Base-by-base conservation (phyloP, 2,113 vertebrate species). In the Polyodon spathula region DNA sequence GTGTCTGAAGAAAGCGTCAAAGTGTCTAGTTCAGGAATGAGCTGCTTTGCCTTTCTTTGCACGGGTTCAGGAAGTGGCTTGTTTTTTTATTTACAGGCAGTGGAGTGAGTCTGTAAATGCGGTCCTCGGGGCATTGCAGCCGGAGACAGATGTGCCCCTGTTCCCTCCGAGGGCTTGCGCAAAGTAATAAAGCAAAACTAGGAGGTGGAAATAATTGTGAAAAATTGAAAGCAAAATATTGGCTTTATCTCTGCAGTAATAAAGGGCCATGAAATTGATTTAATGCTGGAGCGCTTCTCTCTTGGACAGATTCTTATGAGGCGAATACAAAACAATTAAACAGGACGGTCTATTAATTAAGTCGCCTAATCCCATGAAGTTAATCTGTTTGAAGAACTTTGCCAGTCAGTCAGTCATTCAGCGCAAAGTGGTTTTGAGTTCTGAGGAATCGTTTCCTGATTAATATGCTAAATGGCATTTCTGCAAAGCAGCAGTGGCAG, bases 191-290 rank as follows among this genome's bases (percentile, higher is more conserved):
- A 84, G 81, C 67, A 72, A 75, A 81, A 74, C 79, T 81, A 62
- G 72, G 73, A 75, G 70, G 70, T 40, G 68, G 56, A 79, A 80
- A 81, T 85, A 86, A 85, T 84, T 84, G 80, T 85, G 83, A 86
- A 83, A 81, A 89, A 89, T 80, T 84, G 80, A 81, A 83, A 86
- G 86, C 76, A 85, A 83, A 82, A 84, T 81, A 78, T 81, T 81
- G 85, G 73, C 79, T 88, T 86, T 75, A 84, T 88, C 85, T 86
- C 71, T 10, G 76, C 75, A 77, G 84, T 86, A 84, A 83, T 85
- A 87, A 88, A 87, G 83, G 68, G 81, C 86, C 90, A 76, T 88
- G 88, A 91, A 92, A 91, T 92, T 87, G 84, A 84, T 90, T 89
- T 86, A 86, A 89, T 91, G 87, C 84, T 81, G 89, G 84, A 76